Base-by-base conservation (phyloP, 2,888 invertebrate species). In the Aleiodes leptofemur region DNA sequence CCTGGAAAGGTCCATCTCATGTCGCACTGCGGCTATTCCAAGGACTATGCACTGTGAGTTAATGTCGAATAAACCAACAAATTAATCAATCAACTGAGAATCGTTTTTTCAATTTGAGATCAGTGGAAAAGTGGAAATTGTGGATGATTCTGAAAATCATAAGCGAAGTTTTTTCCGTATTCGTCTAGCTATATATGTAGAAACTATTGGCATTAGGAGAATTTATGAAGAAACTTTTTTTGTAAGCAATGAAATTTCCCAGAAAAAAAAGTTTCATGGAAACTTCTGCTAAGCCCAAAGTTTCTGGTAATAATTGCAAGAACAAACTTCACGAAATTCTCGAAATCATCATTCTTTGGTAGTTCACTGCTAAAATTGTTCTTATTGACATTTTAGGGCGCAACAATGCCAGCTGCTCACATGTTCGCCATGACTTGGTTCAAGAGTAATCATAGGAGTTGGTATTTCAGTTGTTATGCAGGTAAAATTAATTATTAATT, bases 401-500 rank as follows among this genome's bases (percentile, higher is more conserved):
- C 92, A 13, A 92, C 91, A 11, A 92, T 92, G 92, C 92, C 92
- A 16, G 92, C 92, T 13, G 91, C 92, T 69, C 92, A 92, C 79
- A 91, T 92, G 91, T 84, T 92, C 29, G 92, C 92, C 77, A 92
- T 92, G 79, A 91, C 91, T 38, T 92, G 92, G 92, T 92, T 92
- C 79, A 91, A 92, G 84, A 91, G 91, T 51, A 91, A 90, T 76
- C 90, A 91, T 81, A 86, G 92, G 76, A 92, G 91, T 82, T 91
- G 90, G 80, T 92, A 91, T 85, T 91, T 92, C 43, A 91, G 92
- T 66, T 91, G 91, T 77, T 92, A 92, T 81, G 91, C 92, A 80
- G 91, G 92, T 91, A 86, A 85, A 73, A 51, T 51, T 11, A 8
- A n/a, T 3, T 8, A 64, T 38, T 38, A 61, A 51, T 14, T 9